Evolutionary conservation across 2,888 invertebrate species (phyloP), one percentile per base, ranked within the genome.

Genomic region (Ditylenchus weischeri): DNA sequence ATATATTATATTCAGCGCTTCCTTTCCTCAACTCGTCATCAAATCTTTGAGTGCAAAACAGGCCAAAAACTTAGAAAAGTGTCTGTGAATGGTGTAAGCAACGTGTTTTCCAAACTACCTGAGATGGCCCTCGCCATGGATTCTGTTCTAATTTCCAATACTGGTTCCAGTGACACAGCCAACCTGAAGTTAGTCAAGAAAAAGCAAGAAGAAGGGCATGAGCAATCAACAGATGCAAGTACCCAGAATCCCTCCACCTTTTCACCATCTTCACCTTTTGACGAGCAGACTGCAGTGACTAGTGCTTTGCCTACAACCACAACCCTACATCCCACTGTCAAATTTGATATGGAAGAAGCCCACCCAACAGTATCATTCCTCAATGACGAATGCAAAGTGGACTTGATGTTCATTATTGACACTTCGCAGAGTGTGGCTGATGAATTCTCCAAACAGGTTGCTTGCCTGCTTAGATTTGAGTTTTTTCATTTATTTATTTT

Each of bases 401-500:
- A 79, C 66, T 60, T 81, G 15, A 63, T 79, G 50, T 73, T 79
- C 61, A 70, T 79, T 51, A 70, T 79, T 51, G 79, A 79, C 66
- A 74, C 76, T 11, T 78, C 78, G 4, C 75, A 76, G 38, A 74
- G 74, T 47, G 78, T 79, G n/a, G 75, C 69, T 18, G 68, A 71
- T 11, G 79, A 75, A 43, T 79, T 79, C 67, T 67, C 73, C 21
- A 64, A 64, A 29, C 77, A 79, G 43, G 43, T 43, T 29, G 29
- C 29, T 43, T 43, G 6, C 38, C 11, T 38, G 11, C 43, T 43
- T 2, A 43, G 43, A 13, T 43, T 43, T 43, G 15, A 11, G 15
- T 15, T 43, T 1, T 43, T 43, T 43, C 29, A 29, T 2, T 43
- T 38, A 38, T 38, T 43, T 3, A 13, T 43, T 13, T 13, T 1